Evolutionary conservation across 2,888 invertebrate species (phyloP).

Genomic region (Flabesymbios commensalis): DNA sequence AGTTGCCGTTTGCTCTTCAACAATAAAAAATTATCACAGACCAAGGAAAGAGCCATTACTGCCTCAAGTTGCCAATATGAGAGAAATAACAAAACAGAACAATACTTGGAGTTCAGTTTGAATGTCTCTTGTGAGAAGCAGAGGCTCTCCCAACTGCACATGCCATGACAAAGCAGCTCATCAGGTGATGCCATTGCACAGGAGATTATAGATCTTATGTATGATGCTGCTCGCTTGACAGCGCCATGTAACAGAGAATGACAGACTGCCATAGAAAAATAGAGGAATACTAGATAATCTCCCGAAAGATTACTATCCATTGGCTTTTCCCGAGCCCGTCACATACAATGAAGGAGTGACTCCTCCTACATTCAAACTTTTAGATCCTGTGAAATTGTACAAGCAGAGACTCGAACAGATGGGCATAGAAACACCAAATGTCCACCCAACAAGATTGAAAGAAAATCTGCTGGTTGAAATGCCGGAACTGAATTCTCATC

Average conservation of each 20-base stretch:
- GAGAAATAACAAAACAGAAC: no score
- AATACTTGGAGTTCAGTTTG: no score
- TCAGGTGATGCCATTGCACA: slow-evolving; percentile 4
- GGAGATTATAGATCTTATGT: slow-evolving; percentile 8
- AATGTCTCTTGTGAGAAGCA: no score
- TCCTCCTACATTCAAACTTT: slow-evolving; percentile 7
- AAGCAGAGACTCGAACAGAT: slow-evolving; percentile 25
- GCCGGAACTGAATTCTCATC: slow-evolving; percentile 27
- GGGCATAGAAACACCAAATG: slow-evolving; percentile 13
- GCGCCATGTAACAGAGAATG: slow-evolving; percentile 1
- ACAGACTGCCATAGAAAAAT: neutral
- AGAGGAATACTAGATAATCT: no score
- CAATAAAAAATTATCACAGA: no score
- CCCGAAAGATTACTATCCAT: slow-evolving; percentile 6
- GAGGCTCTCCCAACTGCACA: no score
- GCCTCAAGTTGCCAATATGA: no score
- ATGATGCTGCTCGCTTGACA: neutral
- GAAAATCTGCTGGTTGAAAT: slow-evolving; percentile 20
- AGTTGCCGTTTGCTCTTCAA: no score
- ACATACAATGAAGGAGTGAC: neutral
- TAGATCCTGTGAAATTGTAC: slow-evolving; percentile 17
- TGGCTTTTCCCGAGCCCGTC: slow-evolving; percentile 12
- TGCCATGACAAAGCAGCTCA: no score
- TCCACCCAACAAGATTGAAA: slow-evolving; percentile 22
- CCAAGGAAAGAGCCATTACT: no score